Percentiles rank a stretch among this genome's conserved stretches.
phyloP scores from a whole-genome alignment of 2,113 vertebrate genomes.

The Trichomycterus rosablanca region DNA sequence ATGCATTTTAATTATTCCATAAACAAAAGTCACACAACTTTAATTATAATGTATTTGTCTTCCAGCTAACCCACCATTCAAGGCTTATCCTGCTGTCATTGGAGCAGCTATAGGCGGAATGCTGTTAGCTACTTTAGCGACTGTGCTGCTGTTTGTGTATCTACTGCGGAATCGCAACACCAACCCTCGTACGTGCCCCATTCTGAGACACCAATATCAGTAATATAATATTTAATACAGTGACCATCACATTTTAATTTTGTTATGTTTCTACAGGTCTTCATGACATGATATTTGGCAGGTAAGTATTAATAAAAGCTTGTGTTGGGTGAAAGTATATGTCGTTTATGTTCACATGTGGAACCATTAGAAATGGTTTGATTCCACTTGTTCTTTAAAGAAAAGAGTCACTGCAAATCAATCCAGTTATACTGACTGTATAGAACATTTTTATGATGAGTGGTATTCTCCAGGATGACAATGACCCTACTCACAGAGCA shows the following conservation, averaged over 20 bases:
- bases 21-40: too few relatives aligned
- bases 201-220: not conserved
- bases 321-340: too few relatives aligned
- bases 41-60: constrained; percentile 44
- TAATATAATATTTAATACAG: not conserved
- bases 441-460: too few relatives aligned
- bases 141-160: constrained; percentile 68
- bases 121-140: constrained; percentile 67
- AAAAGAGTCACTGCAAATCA: too few relatives aligned
- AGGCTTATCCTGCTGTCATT: constrained; percentile 73
- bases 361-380: too few relatives aligned
- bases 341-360: too few relatives aligned
- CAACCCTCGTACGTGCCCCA: constrained; percentile 71
- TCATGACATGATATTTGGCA: constrained; percentile 76
- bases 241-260: constrained; percentile 5
- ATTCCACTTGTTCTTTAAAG: too few relatives aligned
- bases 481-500: too few relatives aligned
- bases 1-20: too few relatives aligned
- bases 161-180: constrained; percentile 74
- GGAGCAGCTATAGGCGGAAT: constrained; percentile 77
- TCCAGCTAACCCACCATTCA: constrained; percentile 72
- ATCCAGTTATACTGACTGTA: too few relatives aligned
- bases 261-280: constrained; percentile 57
- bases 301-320: constrained; percentile 49
- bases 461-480: too few relatives aligned